phyloP scores from a whole-genome alignment of 2,113 vertebrate genomes.

The Aplodontia rufa region DNA sequence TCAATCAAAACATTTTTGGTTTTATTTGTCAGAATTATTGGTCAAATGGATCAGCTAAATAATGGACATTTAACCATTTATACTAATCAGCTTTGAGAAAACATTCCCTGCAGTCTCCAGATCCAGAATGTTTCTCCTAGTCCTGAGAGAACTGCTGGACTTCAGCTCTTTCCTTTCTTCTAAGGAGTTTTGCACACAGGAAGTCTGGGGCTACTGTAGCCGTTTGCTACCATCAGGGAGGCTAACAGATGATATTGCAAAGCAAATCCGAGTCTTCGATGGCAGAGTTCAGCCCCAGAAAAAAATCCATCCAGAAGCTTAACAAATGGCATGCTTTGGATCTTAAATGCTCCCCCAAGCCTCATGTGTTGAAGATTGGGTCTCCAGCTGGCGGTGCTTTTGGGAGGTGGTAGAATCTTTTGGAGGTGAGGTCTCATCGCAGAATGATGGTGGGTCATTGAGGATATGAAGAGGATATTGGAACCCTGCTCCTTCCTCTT shows the following conservation, averaged over 20 bases:
- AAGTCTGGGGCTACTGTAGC: neutral
- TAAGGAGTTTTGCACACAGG: neutral
- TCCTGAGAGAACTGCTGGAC: neutral
- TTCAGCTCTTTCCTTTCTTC: neutral
- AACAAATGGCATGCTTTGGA: neutral
- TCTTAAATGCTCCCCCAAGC: neutral
- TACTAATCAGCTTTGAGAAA: neutral
- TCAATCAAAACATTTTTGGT: neutral
- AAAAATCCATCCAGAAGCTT: neutral
- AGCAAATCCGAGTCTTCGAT: neutral
- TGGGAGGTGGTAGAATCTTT: too few species aligned
- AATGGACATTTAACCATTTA: neutral
- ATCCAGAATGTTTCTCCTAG: neutral
- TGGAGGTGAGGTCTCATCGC: too few species aligned
- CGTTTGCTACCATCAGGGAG: neutral
- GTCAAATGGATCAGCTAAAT: neutral
- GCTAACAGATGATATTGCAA: neutral
- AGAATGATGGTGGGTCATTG: neutral
- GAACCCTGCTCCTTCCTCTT: neutral
- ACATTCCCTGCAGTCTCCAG: neutral
- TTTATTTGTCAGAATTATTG: neutral
- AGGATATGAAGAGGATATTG: fast-evolving
- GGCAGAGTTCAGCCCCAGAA: neutral
- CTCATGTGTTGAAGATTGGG: neutral
- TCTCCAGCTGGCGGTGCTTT: neutral